Evolutionary conservation across 2,888 invertebrate species (phyloP).

Genomic region (Steromphala cineraria): DNA sequence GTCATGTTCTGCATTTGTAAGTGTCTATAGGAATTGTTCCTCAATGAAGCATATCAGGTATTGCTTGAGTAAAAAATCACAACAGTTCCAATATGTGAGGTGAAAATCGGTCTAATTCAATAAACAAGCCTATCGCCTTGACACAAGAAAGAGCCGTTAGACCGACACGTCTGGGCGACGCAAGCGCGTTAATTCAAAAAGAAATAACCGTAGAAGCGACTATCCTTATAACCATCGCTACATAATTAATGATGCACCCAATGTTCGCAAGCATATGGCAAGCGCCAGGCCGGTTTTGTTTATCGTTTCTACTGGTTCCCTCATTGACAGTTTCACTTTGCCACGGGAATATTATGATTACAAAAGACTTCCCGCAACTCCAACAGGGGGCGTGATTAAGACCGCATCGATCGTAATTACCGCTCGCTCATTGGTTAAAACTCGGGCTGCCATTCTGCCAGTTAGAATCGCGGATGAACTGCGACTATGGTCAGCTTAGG

Average conservation of each 20-base stretch:
- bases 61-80: too few relatives aligned
- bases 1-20: neutral
- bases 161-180: neutral
- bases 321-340: constrained; percentile 43
- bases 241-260: constrained; percentile 30
- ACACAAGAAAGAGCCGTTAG: neutral
- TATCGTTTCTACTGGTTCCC: constrained; percentile 33
- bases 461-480: neutral
- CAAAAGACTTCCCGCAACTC: constrained; percentile 27
- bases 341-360: constrained; percentile 49
- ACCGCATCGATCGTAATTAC: constrained; percentile 24
- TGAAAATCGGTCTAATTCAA: neutral
- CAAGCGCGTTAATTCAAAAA: constrained; percentile 8
- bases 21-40: too few relatives aligned
- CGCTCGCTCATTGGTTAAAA: constrained; percentile 20
- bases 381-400: constrained; percentile 18
- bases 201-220: neutral
- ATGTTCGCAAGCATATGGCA: constrained; percentile 26
- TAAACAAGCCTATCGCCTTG: neutral
- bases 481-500: neutral
- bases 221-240: constrained; percentile 21
- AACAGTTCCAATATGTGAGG: too few relatives aligned
- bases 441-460: constrained; percentile 11
- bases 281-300: constrained; percentile 24
- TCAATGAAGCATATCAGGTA: too few relatives aligned